Evolutionary conservation across 92 coral and sea anemone genomes (phyloP), one percentile per base, ranked within the genome.

Genomic region (Virgularia gustaviana): DNA sequence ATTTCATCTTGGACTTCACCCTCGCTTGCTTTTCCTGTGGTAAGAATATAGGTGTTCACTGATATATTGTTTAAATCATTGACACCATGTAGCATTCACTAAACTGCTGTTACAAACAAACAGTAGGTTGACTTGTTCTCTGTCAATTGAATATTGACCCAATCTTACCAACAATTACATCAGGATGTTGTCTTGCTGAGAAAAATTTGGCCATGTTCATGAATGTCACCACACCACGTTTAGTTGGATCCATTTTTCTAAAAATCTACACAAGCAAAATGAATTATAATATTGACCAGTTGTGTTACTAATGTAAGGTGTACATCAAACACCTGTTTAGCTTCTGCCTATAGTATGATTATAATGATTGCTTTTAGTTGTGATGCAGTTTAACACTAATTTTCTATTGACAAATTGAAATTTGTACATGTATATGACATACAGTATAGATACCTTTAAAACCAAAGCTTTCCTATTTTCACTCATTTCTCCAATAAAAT

Each of bases 401-500:
- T 15, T 16, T 11, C 49, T 25, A 49, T 71, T 54, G 19, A 31
- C 24, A 42, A 18, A 30, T 24, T 28, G 59, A 20, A 28, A 29
- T 34, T 35, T 63, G 28, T 18, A 51, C 24, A 31, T 63, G 2
- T 3, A 35, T 63, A 38, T 24, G 2, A 9, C 5, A 51, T 25
- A 16, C 8, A 30, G 10, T 43, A n/a, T 7, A 8, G 38, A 15
- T 78, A 89, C 98, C 83, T 89, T 89, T 83, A 95, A 80, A 34
- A 92, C 96, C 45, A 76, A 84, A 27, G 89, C 78, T 67, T 92
- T 92, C 63, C 98, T 85, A 45, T 57, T 72, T 73, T 92, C 98
- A 77, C 70, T 85, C 98, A 92, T 92, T 67, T 92, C 98, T 36
- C 98, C 98, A 78, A 92, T 89, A 57, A 92, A 92, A 42, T 96